These are phyloP conservation scores for Dasyornis broadbenti DNA, from an alignment of 2,113 vertebrate species.

Conservation along the genomic window DNA sequence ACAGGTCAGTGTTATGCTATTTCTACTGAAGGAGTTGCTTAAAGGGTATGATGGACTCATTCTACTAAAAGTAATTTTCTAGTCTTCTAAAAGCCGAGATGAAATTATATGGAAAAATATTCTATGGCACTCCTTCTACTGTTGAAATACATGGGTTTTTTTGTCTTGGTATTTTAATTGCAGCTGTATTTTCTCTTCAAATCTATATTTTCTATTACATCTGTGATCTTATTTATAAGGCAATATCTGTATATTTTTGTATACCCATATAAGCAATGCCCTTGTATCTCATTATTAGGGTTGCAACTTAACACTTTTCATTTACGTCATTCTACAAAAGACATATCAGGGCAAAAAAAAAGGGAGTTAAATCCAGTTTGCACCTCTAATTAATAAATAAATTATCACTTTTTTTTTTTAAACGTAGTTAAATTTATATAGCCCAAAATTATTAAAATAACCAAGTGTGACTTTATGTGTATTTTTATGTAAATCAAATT, in stretches of 20 bases:
- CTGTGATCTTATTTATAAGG: not conserved
- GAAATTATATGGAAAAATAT: not conserved
- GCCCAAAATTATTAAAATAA: not conserved
- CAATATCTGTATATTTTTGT: not conserved
- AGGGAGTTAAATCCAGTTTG: not conserved
- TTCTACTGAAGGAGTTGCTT: not conserved
- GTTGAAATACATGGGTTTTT: not conserved
- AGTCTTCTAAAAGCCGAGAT: not conserved
- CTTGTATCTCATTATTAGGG: not conserved
- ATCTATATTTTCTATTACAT: not conserved
- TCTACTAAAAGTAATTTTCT: not conserved
- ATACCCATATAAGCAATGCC: not conserved
- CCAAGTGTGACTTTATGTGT: not conserved
- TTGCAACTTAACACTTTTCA: not conserved
- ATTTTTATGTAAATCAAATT: not conserved
- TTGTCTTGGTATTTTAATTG: not conserved
- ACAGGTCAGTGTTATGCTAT: not conserved
- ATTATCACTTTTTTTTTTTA: not conserved
- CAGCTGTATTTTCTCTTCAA: not conserved
- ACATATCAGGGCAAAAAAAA: fast-evolving
- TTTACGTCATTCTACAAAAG: not conserved
- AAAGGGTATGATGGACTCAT: not conserved
- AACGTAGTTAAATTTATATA: not conserved
- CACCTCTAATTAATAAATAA: not conserved
- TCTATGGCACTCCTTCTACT: not conserved